A percentile compares a stretch with the other conserved stretches of the same genome.
Evolutionary conservation across 2,113 vertebrate species (phyloP).

Genomic region (Alouatta palliata): DNA sequence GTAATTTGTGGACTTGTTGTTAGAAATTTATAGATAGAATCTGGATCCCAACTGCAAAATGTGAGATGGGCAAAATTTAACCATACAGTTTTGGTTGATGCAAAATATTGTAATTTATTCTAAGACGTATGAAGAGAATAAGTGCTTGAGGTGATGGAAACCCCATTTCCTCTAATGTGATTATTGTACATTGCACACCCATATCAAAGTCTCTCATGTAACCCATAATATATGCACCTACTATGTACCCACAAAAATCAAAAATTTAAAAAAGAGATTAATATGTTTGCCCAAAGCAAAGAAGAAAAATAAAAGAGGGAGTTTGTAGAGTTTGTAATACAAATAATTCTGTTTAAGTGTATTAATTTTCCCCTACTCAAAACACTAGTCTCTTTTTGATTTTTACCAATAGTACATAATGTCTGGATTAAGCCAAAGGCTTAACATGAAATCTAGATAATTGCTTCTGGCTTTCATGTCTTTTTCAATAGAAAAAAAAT

Average conservation of each 20-base stretch:
- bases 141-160: too few species aligned
- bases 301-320: background rate
- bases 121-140: background rate
- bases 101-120: background rate
- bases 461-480: slow-evolving; percentile 1
- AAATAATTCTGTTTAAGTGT: slow-evolving; percentile 31
- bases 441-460: slow-evolving; percentile 28
- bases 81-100: background rate
- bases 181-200: too few species aligned
- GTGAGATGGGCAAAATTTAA: background rate
- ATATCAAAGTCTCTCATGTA: too few species aligned
- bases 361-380: background rate
- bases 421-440: slow-evolving; percentile 30
- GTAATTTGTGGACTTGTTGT: background rate
- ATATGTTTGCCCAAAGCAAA: background rate
- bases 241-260: too few species aligned
- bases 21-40: slow-evolving; percentile 10
- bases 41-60: background rate
- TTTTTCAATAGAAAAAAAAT: background rate
- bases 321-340: background rate
- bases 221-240: too few species aligned
- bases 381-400: background rate
- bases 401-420: slow-evolving; percentile 24
- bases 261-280: background rate
- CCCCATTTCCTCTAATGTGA: too few species aligned